Base-by-base conservation (phyloP, 2,113 vertebrate species). In the Cyanoramphus novaezelandiae region DNA sequence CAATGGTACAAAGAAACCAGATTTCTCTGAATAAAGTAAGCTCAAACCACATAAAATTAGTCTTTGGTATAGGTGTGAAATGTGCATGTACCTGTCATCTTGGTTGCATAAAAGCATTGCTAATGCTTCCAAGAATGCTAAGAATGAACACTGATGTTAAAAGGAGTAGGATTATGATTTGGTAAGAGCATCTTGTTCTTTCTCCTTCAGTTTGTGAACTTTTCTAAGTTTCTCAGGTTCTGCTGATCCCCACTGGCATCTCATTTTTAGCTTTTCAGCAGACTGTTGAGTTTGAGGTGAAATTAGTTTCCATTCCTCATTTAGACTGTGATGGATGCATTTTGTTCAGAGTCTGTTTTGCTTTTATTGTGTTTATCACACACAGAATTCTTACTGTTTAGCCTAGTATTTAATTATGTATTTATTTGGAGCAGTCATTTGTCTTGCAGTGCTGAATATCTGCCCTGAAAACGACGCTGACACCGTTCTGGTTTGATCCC, bases 291-390 rank as follows among this genome's bases (percentile, higher is more conserved):
- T 53, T 85, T 63, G 29, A 23, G 2, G 8, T 69, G 15, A 59
- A 6, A 41, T 60, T 53, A 35, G 37, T 78, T 93, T 81, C 87
- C 7, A 27, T 20, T 79, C 11, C 59, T 1, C 10, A 1, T 57
- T 65, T 74, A 86, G 24, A 46, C 13, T 3, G 4, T 13, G 25
- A 7, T 23, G 10, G 13, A 29, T 9, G 23, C 1, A 0, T 46
- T 62, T 69, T 28, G 12, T 69, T 57, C 35, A 11, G 10, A 25
- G 7, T 17, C 5, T 9, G 46, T 7, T 44, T 39, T 46, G 12
- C 33, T 70, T 18, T 20, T 63, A 18, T 52, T 60, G 29, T 5
- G 9, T 75, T 85, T 78, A 50, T 16, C 4, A 7, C 7, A 4
- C 10, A 17, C 5, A 3, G 5, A 23, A 50, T 18, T 89, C 70